A percentile compares a stretch with the other conserved stretches of the same genome.
phyloP scores from a whole-genome alignment of 2,888 invertebrate genomes.

The Mythimna impura region DNA sequence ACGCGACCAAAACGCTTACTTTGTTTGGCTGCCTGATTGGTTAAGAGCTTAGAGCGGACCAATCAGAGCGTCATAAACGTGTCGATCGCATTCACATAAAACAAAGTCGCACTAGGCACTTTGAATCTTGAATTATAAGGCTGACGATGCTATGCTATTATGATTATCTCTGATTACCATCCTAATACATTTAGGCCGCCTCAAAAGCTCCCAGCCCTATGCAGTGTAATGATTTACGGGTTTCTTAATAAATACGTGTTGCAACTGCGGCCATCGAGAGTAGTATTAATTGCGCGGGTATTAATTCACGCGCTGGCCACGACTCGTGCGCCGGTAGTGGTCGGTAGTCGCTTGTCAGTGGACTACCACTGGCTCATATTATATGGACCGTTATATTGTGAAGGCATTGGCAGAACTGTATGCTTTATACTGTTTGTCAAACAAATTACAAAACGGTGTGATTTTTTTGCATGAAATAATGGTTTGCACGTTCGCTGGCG shows the following conservation, averaged over 20 bases:
- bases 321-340: constrained; percentile 16
- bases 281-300: constrained; percentile 75
- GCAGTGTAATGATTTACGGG: constrained; percentile 86
- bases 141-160: no score
- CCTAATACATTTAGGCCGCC: not conserved
- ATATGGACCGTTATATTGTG: constrained; percentile 12
- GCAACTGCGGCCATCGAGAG: constrained; percentile 72
- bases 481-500: no score
- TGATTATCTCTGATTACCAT: no score
- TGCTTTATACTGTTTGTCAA: not conserved
- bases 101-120: no score
- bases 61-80: no score
- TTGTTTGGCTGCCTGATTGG: no score
- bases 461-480: no score
- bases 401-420: constrained; percentile 2
- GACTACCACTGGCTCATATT: constrained; percentile 21
- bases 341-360: constrained; percentile 14
- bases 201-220: constrained; percentile 58
- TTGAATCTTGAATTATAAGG: no score
- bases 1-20: no score
- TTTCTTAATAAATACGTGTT: constrained; percentile 88
- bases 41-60: no score
- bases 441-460: no score
- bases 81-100: no score
- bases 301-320: constrained; percentile 45